Evolutionary conservation across 1,140 invertebrate species (phyloP), one percentile per base, ranked within the genome.

Genomic region (Plodia interpunctella): DNA sequence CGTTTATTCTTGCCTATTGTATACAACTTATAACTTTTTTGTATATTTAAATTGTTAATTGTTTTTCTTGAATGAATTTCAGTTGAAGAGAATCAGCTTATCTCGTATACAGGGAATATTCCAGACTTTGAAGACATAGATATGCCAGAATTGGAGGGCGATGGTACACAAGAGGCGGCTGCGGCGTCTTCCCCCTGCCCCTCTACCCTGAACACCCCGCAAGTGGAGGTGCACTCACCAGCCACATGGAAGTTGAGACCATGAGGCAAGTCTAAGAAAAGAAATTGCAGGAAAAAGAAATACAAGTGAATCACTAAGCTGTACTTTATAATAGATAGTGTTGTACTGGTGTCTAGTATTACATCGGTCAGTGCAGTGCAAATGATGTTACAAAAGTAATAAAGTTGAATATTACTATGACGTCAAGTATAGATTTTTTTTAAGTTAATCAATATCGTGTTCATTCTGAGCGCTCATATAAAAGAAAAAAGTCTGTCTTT

Each of bases 71-170:
- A 78, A 74, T 69, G 76, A 78, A 69, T 88, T 89, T 88, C 85
- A 89, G 87, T 78, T 79, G 85, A 89, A 76, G 84, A 77, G 73
- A 89, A 86, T 87, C 87, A 91, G 80, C 75, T 91, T 74, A 91
- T 90, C 57, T 90, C 88, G 73, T 91, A 91, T 84, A 86, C 86
- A 78, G 80, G 83, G 63, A 83, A 83, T 83, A 83, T 87, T 79
- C 85, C 89, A 75, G 87, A 88, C 78, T 87, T 91, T 78, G 88
- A 86, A 65, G 86, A 90, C 72, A 88, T 91, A 65, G 70, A 51
- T 63, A 76, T 88, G 64, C 77, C 83, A 18, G 80, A 84, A 32
- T 63, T 89, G 65, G 85, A 88, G 66, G 78, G 64, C 15, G 88
- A 88, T 21, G 71, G 74, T 57, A 78, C 79, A 53, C 76, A 80